phyloP scores from a whole-genome alignment of 1,140 invertebrate genomes.

The Helicoverpa zea region DNA sequence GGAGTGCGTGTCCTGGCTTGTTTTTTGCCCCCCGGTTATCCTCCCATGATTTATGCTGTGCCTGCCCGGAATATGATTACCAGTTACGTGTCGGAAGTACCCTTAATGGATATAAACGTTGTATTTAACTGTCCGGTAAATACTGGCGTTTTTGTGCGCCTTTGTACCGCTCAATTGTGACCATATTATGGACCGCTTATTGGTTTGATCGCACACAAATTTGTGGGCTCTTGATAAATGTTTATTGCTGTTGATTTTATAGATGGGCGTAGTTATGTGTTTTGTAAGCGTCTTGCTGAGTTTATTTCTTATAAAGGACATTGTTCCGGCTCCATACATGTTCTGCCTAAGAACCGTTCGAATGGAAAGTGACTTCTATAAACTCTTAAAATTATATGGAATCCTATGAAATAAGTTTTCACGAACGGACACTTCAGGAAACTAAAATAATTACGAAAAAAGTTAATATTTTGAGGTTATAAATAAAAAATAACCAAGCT shows the following conservation, averaged over 20 bases:
- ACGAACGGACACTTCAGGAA: too few relatives aligned
- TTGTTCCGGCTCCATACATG: too few relatives aligned
- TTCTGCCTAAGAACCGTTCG: too few relatives aligned
- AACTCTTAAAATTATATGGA: too few relatives aligned
- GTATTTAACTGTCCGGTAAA: slow-evolving; percentile 76
- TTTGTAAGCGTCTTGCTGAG: slow-evolving; percentile 28
- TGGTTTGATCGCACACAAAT: slow-evolving; percentile 52
- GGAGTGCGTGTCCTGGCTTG: slow-evolving; percentile 64
- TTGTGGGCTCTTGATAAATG: slow-evolving; percentile 38
- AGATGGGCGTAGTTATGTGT: slow-evolving; percentile 16
- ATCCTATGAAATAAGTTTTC: too few relatives aligned
- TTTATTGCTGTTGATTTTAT: slow-evolving; percentile 32
- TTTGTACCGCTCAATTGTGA: slow-evolving; percentile 58
- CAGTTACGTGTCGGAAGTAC: slow-evolving; percentile 77
- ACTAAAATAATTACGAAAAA: too few relatives aligned
- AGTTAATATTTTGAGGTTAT: too few relatives aligned
- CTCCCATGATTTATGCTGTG: slow-evolving; percentile 82
- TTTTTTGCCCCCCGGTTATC: slow-evolving; percentile 79
- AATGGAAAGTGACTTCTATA: too few relatives aligned
- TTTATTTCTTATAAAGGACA: slow-evolving; percentile 19
- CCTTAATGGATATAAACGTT: slow-evolving; percentile 84
- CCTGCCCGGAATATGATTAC: slow-evolving; percentile 84
- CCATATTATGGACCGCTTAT: slow-evolving; percentile 49
- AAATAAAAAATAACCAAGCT: too few relatives aligned
- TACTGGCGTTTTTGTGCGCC: slow-evolving; percentile 55